Evolutionary conservation across 2,797 vertebrate genomes (phyloP), one percentile per base, ranked within the genome.

Genomic region (Betta splendens): DNA sequence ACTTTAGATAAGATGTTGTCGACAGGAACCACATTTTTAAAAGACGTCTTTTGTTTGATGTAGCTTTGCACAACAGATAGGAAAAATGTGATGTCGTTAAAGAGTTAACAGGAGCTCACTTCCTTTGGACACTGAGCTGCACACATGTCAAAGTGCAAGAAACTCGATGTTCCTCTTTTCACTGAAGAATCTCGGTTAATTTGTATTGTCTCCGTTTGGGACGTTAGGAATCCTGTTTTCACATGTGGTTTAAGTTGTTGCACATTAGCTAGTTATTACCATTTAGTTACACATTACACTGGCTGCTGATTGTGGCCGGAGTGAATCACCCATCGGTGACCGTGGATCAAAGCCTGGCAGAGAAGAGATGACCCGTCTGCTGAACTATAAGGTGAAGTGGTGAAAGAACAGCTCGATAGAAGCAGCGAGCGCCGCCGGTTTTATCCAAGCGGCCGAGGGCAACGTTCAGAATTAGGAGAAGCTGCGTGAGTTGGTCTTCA

Each of bases 1-100:
- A 59, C 64, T 73, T 52, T 9, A 85, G 84, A 89, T 89, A 80
- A 87, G 81, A 87, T 84, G 51, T 78, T 72, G 81, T 87, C 80
- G 20, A 71, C 78, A 75, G 83, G 81, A 87, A 80, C 78, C 75
- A 73, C 58, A 64, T 83, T 80, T 10, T 62, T 52, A 69, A 63
- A 66, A 77, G 81, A 81, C 85, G 84, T 81, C 80, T 85, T 64
- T 67, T 69, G 57, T 75, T 84, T 73, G 72, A 72, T 75, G 67
- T 56, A 22, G 54, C 2, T 33, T 7, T 4, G 39, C 16, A 20
- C 21, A 69, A 64, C 74, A 56, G n/a, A 56, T 35, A 43, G 26
- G 48, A 47, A 60, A 38, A 75, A 63, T 36, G 20, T 39, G 40
- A 35, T 61, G 53, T 54, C 18, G 40, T 68, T 79, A 58, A 61